These are phyloP conservation scores for Podarcis cretensis DNA, from an alignment of 2,113 vertebrate species.

Conservation along the genomic window DNA sequence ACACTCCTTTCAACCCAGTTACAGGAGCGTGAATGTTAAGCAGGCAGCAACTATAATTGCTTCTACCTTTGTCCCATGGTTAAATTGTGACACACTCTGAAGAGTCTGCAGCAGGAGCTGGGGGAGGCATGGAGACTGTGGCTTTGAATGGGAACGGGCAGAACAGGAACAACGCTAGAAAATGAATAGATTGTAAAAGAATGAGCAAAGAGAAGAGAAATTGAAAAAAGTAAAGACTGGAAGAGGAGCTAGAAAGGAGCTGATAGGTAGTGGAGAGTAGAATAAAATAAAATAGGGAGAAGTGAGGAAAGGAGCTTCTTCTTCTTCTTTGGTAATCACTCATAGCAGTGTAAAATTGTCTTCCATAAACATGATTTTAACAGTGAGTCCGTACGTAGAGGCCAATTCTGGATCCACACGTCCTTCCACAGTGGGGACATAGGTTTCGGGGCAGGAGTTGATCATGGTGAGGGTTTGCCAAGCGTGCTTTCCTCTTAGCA, in stretches of 20 bases:
- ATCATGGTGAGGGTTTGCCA: too few relatives aligned
- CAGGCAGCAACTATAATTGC: neutral
- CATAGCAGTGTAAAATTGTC: too few relatives aligned
- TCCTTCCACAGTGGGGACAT: too few relatives aligned
- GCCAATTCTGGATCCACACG: too few relatives aligned
- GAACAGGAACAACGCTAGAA: neutral
- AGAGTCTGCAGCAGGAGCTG: neutral
- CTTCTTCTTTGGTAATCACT: too few relatives aligned
- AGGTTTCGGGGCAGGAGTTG: too few relatives aligned
- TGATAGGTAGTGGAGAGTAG: neutral
- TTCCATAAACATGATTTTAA: too few relatives aligned
- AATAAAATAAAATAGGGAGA: neutral
- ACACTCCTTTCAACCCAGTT: neutral
- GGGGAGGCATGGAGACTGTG: neutral
- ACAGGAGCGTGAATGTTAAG: neutral
- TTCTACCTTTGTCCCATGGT: neutral
- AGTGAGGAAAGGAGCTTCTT: neutral
- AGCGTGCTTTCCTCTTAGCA: too few relatives aligned
- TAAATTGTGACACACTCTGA: neutral
- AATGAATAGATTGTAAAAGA: neutral
- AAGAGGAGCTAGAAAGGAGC: neutral
- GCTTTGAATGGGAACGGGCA: neutral
- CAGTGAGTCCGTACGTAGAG: too few relatives aligned
- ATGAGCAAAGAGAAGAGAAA: too few relatives aligned
- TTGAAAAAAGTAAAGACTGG: neutral